phyloP scores from a whole-genome alignment of 1,140 invertebrate genomes.

The Hydropsyche tenuis region DNA sequence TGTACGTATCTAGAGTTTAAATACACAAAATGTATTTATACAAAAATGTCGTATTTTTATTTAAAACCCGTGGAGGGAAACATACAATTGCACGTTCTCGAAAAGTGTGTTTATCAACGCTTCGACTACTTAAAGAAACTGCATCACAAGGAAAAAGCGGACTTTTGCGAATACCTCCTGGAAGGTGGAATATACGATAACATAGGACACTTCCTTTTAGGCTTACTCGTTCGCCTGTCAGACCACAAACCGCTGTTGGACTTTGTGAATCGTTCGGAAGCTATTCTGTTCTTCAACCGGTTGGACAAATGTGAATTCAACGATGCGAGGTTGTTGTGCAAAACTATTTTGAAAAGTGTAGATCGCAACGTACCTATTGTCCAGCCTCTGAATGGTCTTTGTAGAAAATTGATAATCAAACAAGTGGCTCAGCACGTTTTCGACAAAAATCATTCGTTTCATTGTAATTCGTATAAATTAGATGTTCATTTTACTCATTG shows the following conservation, averaged over 20 bases:
- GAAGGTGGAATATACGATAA: constrained; percentile 65
- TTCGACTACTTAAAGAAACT: constrained; percentile 40
- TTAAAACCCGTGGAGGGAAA: constrained; percentile 42
- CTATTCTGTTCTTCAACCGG: constrained; percentile 53
- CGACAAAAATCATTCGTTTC: constrained; percentile 49
- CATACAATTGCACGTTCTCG: constrained; percentile 41
- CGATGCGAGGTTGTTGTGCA: constrained; percentile 55
- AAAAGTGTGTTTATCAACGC: constrained; percentile 45
- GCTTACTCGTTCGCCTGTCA: constrained; percentile 55
- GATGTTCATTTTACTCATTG: constrained; percentile 63
- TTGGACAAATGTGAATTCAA: constrained; percentile 53
- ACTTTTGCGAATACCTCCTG: constrained; percentile 61
- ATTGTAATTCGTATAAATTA: constrained; percentile 53
- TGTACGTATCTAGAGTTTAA: no score
- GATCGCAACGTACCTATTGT: constrained; percentile 50
- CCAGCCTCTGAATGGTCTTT: constrained; percentile 46
- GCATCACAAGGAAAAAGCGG: neutral
- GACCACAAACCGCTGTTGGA: constrained; percentile 52
- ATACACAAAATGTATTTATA: no score
- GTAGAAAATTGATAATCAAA: constrained; percentile 54
- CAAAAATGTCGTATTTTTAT: constrained; percentile 47
- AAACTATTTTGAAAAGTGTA: constrained; percentile 55
- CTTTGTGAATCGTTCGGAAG: constrained; percentile 53
- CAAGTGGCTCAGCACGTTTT: constrained; percentile 54
- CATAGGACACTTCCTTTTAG: constrained; percentile 66